Base-by-base conservation (phyloP, 2,888 invertebrate species). In the Meloe dianella region DNA sequence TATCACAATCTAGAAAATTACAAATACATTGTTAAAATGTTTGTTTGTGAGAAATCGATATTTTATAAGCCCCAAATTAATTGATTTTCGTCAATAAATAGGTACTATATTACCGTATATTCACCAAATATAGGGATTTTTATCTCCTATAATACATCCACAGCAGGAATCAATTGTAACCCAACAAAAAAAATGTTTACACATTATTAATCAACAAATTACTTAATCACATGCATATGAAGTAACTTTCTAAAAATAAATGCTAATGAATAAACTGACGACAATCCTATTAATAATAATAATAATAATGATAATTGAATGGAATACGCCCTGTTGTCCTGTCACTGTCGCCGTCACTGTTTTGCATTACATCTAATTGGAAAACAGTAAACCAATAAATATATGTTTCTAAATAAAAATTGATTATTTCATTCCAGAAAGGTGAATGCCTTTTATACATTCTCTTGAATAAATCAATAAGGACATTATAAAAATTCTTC, bases 201-300 rank as follows among this genome's bases (percentile, higher is more conserved):
- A 27, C 4, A 27, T 27, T 27, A 27, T 27, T 27, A 27, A 62
- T 62, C 62, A 57, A 54, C 35, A 32, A 41, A 32, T 54, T 56
- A 38, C 22, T 64, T 60, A 60, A 38, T 51, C 60, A 56, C 60
- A 14, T 60, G 27, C 60, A 38, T 35, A 64, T 72, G 71, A 72
- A 69, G 67, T 70, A 69, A 71, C 64, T 71, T 68, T 73, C 73
- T 73, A 73, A 70, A 73, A 72, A 73, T 73, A 72, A 70, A 73
- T 66, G 38, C 54, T 64, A 47, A 64, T 47, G 58, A 61, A 54
- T 54, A 41, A n/a, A 41, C 41, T 54, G 54, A 60, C 20, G 56
- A 58, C 57, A 59, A 66, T 54, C 17, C 32, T 47, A 29, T 47
- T 41, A 32, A 30, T 32, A n/a, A 27, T 27, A 17, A 57, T 27